Evolutionary conservation across 2,113 vertebrate genomes (phyloP), one percentile per base, ranked within the genome.

Genomic region (Parotia lawesii): DNA sequence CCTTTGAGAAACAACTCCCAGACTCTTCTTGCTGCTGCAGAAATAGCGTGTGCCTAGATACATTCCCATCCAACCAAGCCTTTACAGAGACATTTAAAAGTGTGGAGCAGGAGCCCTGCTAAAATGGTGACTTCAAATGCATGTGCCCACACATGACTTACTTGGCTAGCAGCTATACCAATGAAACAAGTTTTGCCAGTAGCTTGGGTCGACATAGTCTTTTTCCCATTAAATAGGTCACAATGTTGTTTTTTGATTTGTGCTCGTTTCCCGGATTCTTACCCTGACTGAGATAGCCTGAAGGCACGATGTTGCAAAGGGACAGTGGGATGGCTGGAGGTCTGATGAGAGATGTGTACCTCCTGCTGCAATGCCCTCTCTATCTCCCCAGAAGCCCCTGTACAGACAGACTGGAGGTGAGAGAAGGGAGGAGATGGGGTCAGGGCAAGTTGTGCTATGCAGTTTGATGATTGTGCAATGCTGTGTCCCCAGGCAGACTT

Each of bases 201-300:
- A 72, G 22, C 42, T 73, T 85, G 33, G 81, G 84, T 86, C 2
- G 4, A 74, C 57, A 37, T 13, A 88, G 67, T 54, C 45, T 50
- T 92, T 90, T 61, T 31, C 24, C 42, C 29, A 82, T 77, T 87
- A 96, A 90, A 90, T 72, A 92, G 80, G 84, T 94, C 89, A 93
- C 69, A 81, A 12, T 56, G 27, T 29, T 80, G 11, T 57, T 92
- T 93, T 94, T 89, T 81, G 25, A 58, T 90, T 60, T 82, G 42
- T 50, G 42, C 62, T 85, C 66, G 72, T 93, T 96, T 78, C 38
- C 77, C 0, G 0, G 28, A 67, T 89, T 93, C 80, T 78, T 87
- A 47, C 31, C 5, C 23, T 31, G 53, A 4, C 57, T 61, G 40
- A 50, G 62, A 15, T 21, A 61, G 54, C 69, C 86, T 72, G 66